Evolutionary conservation across 2,797 vertebrate genomes (phyloP).

Genomic region (Onychomys leucogaster): DNA sequence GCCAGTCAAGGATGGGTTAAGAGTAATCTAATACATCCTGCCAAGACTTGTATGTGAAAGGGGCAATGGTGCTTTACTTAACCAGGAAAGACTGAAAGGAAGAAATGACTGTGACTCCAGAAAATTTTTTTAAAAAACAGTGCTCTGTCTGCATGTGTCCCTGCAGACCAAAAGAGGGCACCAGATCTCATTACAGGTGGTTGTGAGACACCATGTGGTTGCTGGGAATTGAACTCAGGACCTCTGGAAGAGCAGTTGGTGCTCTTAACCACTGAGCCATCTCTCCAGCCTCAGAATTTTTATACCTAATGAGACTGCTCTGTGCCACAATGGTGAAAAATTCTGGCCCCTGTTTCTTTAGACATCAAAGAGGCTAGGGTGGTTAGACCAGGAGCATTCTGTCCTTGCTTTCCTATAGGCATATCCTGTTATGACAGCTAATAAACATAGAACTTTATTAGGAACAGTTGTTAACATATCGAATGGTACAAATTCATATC

Average conservation of each 20-base stretch:
- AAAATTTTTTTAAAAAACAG: no score
- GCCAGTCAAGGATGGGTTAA: background rate
- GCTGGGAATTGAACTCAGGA: no score
- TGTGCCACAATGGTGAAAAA: background rate
- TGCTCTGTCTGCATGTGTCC: no score
- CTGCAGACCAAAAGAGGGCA: no score
- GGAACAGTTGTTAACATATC: background rate
- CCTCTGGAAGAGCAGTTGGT: no score
- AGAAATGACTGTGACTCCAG: background rate
- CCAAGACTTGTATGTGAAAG: background rate
- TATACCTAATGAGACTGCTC: background rate
- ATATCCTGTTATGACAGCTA: background rate
- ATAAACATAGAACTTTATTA: background rate
- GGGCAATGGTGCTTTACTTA: background rate
- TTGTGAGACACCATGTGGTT: no score
- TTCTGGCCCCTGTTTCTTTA: background rate
- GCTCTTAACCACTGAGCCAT: no score
- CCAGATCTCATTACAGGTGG: no score
- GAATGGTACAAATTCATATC: background rate
- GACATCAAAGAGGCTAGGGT: background rate
- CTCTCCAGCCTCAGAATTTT: no score
- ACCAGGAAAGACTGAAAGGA: background rate
- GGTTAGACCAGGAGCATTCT: background rate
- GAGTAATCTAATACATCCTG: background rate
- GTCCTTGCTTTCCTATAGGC: background rate